phyloP scores from a whole-genome alignment of 2,888 invertebrate genomes.

The Archips crataeganus region DNA sequence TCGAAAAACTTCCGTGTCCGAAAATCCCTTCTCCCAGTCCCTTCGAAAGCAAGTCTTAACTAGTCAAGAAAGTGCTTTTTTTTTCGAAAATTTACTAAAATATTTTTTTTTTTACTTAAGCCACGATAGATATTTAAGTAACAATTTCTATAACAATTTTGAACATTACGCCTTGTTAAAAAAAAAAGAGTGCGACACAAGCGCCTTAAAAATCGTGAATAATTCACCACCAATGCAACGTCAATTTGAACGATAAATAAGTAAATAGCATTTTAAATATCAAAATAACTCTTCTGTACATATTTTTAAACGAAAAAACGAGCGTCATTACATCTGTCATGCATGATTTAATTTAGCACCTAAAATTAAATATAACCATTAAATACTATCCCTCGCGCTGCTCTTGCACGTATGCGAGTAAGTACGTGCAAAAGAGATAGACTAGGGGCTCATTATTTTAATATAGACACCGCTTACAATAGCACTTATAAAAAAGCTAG shows the following conservation, averaged over 20 bases:
- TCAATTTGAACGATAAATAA: neutral
- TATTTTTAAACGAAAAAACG: conserved; percentile 12
- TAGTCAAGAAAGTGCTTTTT: conserved; percentile 33
- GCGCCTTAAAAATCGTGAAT: neutral
- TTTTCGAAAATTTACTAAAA: conserved; percentile 26
- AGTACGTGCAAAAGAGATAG: conserved; percentile 27
- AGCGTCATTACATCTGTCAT: conserved; percentile 22
- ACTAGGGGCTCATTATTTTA: conserved; percentile 26
- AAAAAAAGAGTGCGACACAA: neutral
- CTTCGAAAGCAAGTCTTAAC: conserved; percentile 29
- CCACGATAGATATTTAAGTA: conserved; percentile 40
- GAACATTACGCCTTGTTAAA: conserved; percentile 39
- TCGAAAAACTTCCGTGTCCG: conserved; percentile 10
- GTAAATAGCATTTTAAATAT: conserved; percentile 29
- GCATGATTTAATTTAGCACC: conserved; percentile 40
- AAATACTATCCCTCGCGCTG: conserved; percentile 15
- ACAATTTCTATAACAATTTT: conserved; percentile 42
- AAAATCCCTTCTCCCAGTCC: conserved; percentile 3
- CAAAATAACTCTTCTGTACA: conserved; percentile 31
- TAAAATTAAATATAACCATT: conserved; percentile 34
- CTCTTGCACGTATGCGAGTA: conserved; percentile 21
- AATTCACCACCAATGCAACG: neutral
- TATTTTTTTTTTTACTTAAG: conserved; percentile 28
- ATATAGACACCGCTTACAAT: conserved; percentile 34
- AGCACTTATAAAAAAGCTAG: conserved; percentile 19